phyloP scores from a whole-genome alignment of 2,888 invertebrate species.

The Hemaris fuciformis region DNA sequence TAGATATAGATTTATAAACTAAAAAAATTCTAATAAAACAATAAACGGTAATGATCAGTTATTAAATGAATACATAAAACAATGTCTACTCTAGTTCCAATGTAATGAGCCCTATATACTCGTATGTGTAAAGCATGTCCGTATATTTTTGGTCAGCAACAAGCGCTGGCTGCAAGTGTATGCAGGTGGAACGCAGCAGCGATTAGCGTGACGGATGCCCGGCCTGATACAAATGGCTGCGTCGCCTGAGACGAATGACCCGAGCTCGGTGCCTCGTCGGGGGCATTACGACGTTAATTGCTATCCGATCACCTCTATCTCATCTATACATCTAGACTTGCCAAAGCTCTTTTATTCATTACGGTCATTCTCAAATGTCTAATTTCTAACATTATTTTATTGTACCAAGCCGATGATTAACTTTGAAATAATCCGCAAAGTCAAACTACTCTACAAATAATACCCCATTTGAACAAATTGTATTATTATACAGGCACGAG shows the following conservation, averaged over 20 bases:
- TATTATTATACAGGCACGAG: slow-evolving; percentile 13
- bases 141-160: slow-evolving; percentile 22
- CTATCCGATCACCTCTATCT: slow-evolving; percentile 45
- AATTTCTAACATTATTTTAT: background rate
- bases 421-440: background rate
- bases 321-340: slow-evolving; percentile 40
- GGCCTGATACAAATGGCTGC: slow-evolving; percentile 65
- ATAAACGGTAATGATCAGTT: too few species aligned
- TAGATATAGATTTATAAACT: too few species aligned
- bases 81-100: too few species aligned
- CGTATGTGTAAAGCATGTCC: background rate
- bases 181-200: slow-evolving; percentile 62
- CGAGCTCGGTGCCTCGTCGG: slow-evolving; percentile 34
- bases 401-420: background rate
- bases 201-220: slow-evolving; percentile 71
- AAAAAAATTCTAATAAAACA: too few species aligned
- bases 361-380: background rate
- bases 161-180: slow-evolving; percentile 25
- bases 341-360: background rate
- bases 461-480: background rate
- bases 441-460: background rate
- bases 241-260: slow-evolving; percentile 66
- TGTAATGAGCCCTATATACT: background rate
- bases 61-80: background rate
- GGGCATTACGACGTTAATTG: slow-evolving; percentile 64